Base-by-base conservation (phyloP, 2,888 invertebrate genomes). In the Pycnomerus fuliginosus region DNA sequence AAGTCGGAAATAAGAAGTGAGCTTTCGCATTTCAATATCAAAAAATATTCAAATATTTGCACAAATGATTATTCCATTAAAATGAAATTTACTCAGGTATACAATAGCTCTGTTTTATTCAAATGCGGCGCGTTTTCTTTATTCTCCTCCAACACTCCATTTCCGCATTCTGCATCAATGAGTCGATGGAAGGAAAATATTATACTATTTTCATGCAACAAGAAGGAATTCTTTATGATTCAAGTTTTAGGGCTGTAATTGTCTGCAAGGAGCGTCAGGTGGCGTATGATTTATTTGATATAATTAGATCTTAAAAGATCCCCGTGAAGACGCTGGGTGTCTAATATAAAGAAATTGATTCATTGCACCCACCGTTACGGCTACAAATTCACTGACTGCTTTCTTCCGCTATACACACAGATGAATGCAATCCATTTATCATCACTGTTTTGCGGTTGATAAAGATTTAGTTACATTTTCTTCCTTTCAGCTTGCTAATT, bases 21-120 rank as follows among this genome's bases (percentile, higher is more conserved):
- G 66, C 64, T 66, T 63, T 43, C 64, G 65, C 65, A 70, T 71
- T 71, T 70, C 71, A 69, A 71, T 71, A 71, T 71, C 67, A 72
- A 70, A 71, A 67, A 70, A 71, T 68, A 71, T 67, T 71, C 73
- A 73, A 73, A 73, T 73, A 73, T 73, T 73, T 72, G 70, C 73
- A 66, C 68, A 70, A 73, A 72, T 69, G 72, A 73, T 73, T 72
- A 72, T 73, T 73, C 72, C 71, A 73, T 73, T 73, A 73, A 72
- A 72, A 71, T 69, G 70, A 73, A 73, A 73, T 72, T 73, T 70
- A 66, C 65, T 64, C 70, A 71, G 71, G 70, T 70, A 70, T 61
- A 61, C 55, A 60, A 56, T 44, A 37, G 46, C 46, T 52, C 53
- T 53, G 51, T 58, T 62, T 64, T 67, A 67, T 65, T 68, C 64